phyloP scores from a whole-genome alignment of 2,888 invertebrate species.

The Eupithecia dodoneata region DNA sequence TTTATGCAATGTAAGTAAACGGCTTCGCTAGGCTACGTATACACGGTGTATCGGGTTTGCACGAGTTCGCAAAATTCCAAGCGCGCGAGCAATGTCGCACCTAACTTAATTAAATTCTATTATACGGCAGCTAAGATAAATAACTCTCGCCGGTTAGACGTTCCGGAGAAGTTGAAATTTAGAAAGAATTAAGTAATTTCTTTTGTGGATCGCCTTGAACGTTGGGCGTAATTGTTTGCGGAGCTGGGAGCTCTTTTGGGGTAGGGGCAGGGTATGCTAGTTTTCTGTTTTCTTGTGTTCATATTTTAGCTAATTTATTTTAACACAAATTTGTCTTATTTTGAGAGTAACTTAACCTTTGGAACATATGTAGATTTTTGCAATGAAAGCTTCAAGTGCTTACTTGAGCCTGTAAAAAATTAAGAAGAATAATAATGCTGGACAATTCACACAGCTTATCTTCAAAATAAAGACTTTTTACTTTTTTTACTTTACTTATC shows the following conservation, averaged over 20 bases:
- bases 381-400: too few species aligned
- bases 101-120: constrained; percentile 83
- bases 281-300: constrained; percentile 11
- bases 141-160: constrained; percentile 71
- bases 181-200: constrained; percentile 78
- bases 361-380: neutral
- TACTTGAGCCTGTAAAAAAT: too few species aligned
- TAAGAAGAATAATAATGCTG: too few species aligned
- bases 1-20: constrained; percentile 44
- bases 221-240: constrained; percentile 56
- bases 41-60: constrained; percentile 53
- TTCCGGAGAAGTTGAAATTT: constrained; percentile 64
- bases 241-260: constrained; percentile 45
- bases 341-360: neutral
- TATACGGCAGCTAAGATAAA: constrained; percentile 79
- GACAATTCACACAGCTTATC: too few species aligned
- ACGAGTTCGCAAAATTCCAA: constrained; percentile 69
- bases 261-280: constrained; percentile 21
- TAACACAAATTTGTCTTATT: neutral
- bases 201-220: constrained; percentile 61
- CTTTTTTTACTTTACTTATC: too few species aligned
- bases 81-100: constrained; percentile 76
- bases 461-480: too few species aligned
- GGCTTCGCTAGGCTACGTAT: constrained; percentile 8
- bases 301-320: constrained; percentile 2